Conservation (phyloP, 2,888 invertebrate genomes). For the Augiades crinisus region DNA sequence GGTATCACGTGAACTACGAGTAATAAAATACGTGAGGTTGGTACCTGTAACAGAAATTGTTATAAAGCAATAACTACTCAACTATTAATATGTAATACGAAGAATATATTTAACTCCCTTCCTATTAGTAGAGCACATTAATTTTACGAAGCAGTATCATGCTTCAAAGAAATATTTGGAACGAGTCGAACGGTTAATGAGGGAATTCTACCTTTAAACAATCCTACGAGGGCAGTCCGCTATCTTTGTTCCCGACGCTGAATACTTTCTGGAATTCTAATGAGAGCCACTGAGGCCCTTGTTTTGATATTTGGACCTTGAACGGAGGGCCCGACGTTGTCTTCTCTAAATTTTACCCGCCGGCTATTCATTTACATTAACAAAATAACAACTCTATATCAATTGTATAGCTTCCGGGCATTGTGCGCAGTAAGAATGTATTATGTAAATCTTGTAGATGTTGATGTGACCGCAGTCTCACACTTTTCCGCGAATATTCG, state of each 20-base stretch:
- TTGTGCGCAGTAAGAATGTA: constrained; percentile 31
- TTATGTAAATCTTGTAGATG: constrained; percentile 31
- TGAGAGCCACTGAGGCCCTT: constrained; percentile 31
- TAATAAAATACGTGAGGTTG: too few relatives aligned
- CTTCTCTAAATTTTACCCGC: constrained; percentile 18
- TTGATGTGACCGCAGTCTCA: constrained; percentile 24
- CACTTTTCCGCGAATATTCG: constrained; percentile 10
- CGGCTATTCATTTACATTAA: constrained; percentile 21
- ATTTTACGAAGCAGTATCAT: constrained; percentile 27
- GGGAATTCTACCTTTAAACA: constrained; percentile 37
- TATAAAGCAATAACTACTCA: too few relatives aligned
- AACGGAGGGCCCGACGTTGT: constrained; percentile 27
- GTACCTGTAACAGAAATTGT: too few relatives aligned
- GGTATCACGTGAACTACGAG: neutral
- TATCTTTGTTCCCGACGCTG: constrained; percentile 39
- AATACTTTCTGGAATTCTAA: constrained; percentile 40
- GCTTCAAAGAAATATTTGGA: constrained; percentile 41
- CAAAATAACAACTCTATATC: constrained; percentile 29
- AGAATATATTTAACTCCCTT: constrained; percentile 8
- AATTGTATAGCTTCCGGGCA: constrained; percentile 33
- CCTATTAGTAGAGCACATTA: constrained; percentile 12
- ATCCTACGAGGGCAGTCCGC: constrained; percentile 34
- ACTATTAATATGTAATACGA: too few relatives aligned
- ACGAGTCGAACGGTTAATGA: constrained; percentile 36
- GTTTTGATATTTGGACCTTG: constrained; percentile 32